Percentiles rank a stretch among this genome's conserved stretches.
Conservation (phyloP, 2,797 vertebrate species). For the Philypnodon macrostomus region DNA sequence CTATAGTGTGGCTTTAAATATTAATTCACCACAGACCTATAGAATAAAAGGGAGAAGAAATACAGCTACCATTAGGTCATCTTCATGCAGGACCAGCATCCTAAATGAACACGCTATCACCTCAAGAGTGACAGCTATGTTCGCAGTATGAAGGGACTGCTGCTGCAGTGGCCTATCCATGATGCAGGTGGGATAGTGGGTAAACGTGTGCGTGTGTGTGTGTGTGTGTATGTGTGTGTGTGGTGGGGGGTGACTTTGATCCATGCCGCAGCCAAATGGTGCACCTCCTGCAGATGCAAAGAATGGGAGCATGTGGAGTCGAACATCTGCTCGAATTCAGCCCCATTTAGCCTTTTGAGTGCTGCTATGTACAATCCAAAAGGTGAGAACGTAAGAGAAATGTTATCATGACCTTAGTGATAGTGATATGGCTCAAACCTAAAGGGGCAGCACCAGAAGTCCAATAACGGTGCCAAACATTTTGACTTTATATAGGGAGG, state of each 20-base stretch:
- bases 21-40: slow-evolving; percentile 16
- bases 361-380: slow-evolving; percentile 22
- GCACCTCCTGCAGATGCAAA: slow-evolving; percentile 38
- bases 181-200: neutral
- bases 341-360: slow-evolving; percentile 20
- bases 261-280: slow-evolving; percentile 44
- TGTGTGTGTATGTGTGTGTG: neutral
- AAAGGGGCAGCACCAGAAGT: too few relatives aligned
- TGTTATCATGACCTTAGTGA: too few relatives aligned
- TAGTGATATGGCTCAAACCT: too few relatives aligned
- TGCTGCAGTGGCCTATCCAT: slow-evolving; percentile 42
- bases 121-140: slow-evolving; percentile 15
- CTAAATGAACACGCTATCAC: too few relatives aligned
- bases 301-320: slow-evolving; percentile 33
- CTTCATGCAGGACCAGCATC: slow-evolving; percentile 17
- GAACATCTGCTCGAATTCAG: slow-evolving; percentile 55
- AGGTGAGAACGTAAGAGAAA: too few relatives aligned
- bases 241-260: slow-evolving; percentile 51
- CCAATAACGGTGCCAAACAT: too few relatives aligned
- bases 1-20: slow-evolving; percentile 35
- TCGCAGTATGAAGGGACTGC: slow-evolving; percentile 13
- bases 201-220: slow-evolving; percentile 3
- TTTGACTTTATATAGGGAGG: too few relatives aligned
- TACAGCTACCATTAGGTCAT: slow-evolving; percentile 6
- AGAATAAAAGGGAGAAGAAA: slow-evolving; percentile 1